Conservation (phyloP, 1,140 invertebrate genomes). For the Popillia japonica region DNA sequence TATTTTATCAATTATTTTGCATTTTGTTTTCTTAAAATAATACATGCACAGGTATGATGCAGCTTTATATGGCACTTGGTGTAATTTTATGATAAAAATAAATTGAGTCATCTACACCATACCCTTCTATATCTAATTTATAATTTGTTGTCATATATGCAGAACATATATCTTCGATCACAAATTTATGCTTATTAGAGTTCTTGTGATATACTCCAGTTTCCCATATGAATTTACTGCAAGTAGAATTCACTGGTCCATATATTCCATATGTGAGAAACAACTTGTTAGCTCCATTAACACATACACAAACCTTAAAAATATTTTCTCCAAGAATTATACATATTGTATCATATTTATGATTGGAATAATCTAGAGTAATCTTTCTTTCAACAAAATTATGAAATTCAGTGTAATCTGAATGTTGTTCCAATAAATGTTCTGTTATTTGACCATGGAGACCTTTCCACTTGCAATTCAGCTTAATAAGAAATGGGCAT, state of each 20-base stretch:
- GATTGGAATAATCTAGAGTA: slow-evolving; percentile 8
- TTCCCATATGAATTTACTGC: slow-evolving; percentile 12
- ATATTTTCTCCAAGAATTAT: slow-evolving; percentile 12
- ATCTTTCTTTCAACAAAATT: slow-evolving; percentile 21
- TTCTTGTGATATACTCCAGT: slow-evolving; percentile 21
- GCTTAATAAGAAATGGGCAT: slow-evolving; percentile 11
- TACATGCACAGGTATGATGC: too few species aligned
- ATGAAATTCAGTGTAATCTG: slow-evolving; percentile 9
- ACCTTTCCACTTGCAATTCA: slow-evolving; percentile 18
- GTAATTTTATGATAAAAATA: slow-evolving; percentile 29
- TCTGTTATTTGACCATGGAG: background rate
- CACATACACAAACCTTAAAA: slow-evolving; percentile 19
- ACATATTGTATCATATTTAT: slow-evolving; percentile 21
- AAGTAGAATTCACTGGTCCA: background rate
- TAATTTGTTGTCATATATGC: slow-evolving; percentile 18
- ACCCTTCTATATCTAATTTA: slow-evolving; percentile 10
- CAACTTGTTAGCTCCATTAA: slow-evolving; percentile 9
- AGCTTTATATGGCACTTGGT: background rate
- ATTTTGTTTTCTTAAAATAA: too few species aligned
- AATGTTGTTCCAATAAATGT: background rate
- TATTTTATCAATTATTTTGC: too few species aligned
- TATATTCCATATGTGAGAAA: slow-evolving; percentile 16
- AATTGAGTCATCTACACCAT: slow-evolving; percentile 3
- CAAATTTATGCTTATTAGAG: slow-evolving; percentile 3
- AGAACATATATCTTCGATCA: slow-evolving; percentile 1